Conservation (phyloP, 2,113 vertebrate genomes). For the Brachypteracias leptosomus region DNA sequence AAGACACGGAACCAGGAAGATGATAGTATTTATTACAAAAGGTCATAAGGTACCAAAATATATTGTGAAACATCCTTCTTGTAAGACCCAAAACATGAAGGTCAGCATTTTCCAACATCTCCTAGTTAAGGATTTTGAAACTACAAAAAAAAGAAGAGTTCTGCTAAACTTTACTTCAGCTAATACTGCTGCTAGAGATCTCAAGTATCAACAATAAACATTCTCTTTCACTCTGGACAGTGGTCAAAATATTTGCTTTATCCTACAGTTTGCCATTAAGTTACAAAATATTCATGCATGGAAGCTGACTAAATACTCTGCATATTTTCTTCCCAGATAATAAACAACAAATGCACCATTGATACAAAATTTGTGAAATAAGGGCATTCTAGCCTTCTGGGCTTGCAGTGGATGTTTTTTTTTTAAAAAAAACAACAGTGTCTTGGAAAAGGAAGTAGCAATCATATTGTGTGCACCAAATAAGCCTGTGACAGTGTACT, state of each 20-base stretch:
- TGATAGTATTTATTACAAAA: conserved; percentile 61
- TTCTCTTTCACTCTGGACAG: conserved; percentile 17
- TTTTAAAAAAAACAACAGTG: not conserved
- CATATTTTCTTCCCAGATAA: not conserved
- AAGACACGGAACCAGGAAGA: conserved; percentile 60
- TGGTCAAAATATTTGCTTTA: conserved; percentile 39
- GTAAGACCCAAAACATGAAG: conserved; percentile 60
- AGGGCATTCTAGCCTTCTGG: not conserved
- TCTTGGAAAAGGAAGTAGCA: not conserved
- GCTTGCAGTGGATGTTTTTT: not conserved
- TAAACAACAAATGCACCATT: not conserved
- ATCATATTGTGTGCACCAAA: not conserved
- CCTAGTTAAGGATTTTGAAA: conserved; percentile 45
- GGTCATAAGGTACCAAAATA: conserved; percentile 60
- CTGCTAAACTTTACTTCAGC: conserved; percentile 28
- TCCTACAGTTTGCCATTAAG: conserved; percentile 37
- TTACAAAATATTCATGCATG: conserved; percentile 18
- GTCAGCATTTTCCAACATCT: conserved; percentile 39
- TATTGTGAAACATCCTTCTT: conserved; percentile 41
- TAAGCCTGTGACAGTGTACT: not conserved
- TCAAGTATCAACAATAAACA: conserved; percentile 18
- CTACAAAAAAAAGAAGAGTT: conserved; percentile 36
- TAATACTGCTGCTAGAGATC: conserved; percentile 20
- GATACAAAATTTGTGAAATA: not conserved
- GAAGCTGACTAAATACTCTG: not conserved